Evolutionary conservation across 2,113 vertebrate genomes (phyloP).

Genomic region (Chionomys nivalis): DNA sequence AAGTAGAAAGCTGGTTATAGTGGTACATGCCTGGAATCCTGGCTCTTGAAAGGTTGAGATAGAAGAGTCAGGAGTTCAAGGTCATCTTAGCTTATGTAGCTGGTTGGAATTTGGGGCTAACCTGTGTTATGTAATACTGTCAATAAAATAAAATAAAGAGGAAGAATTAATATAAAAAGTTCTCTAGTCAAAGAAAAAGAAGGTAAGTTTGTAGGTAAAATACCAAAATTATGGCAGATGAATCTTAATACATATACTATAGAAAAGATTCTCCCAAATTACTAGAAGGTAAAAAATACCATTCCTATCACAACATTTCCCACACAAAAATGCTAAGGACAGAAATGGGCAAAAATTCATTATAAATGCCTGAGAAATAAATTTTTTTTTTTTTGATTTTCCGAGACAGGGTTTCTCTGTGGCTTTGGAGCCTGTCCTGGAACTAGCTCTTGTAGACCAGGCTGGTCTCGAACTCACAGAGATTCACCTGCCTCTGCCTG

Average conservation of each 20-base stretch:
- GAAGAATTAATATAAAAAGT: conserved; percentile 25
- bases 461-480: too few species aligned
- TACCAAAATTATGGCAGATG: background rate
- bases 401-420: too few species aligned
- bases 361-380: conserved; percentile 17
- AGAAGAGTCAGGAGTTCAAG: background rate
- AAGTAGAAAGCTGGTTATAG: background rate
- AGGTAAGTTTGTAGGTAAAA: background rate
- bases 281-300: background rate
- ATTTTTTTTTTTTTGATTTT: too few species aligned
- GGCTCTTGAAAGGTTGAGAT: too few species aligned
- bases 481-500: too few species aligned
- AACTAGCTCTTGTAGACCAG: too few species aligned
- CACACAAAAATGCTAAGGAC: background rate
- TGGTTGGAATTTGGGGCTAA: background rate
- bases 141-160: background rate
- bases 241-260: background rate
- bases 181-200: background rate
- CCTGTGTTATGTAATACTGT: background rate
- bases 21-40: background rate
- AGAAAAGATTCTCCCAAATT: conserved; percentile 36
- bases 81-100: background rate
- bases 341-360: background rate
- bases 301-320: background rate
- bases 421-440: too few species aligned